These are phyloP conservation scores for Smutsia temminckii DNA, from an alignment of 2,797 vertebrate genomes.

Conservation along the genomic window DNA sequence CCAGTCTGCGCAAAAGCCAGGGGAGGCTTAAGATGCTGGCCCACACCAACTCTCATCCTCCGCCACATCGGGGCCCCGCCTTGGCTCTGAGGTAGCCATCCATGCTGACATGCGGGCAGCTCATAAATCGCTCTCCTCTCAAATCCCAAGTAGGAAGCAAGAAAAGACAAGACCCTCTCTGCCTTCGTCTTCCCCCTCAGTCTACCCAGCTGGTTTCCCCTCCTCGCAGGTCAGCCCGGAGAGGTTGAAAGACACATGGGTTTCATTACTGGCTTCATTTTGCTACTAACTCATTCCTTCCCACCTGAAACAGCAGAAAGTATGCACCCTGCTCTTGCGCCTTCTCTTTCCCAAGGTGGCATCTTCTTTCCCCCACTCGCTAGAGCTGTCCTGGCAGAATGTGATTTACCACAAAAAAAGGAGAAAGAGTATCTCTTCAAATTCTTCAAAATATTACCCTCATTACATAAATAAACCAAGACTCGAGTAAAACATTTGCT, in stretches of 20 bases:
- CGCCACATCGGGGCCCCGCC: neutral
- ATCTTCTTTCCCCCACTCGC: neutral
- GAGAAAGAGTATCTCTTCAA: neutral
- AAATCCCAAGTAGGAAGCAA: neutral
- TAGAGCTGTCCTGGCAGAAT: neutral
- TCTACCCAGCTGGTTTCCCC: neutral
- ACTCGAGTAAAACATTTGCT: neutral
- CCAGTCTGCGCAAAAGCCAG: neutral
- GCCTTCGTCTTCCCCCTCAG: neutral
- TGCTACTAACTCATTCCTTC: neutral
- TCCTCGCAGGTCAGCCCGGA: neutral
- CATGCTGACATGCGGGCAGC: accelerated
- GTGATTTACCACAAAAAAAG: neutral
- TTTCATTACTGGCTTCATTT: neutral
- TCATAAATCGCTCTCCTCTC: neutral
- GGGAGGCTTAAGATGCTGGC: neutral
- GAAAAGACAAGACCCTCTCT: neutral
- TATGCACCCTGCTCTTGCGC: neutral
- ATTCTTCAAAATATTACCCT: neutral
- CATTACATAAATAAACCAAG: neutral
- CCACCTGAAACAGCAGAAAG: neutral
- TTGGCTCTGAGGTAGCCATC: neutral
- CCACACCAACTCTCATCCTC: neutral
- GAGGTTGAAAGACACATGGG: neutral
- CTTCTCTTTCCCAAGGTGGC: neutral